Percentiles rank a stretch among this genome's conserved stretches.
Evolutionary conservation across 1,140 invertebrate genomes (phyloP).

Genomic region (Hyposmocoma kahamanoa): DNA sequence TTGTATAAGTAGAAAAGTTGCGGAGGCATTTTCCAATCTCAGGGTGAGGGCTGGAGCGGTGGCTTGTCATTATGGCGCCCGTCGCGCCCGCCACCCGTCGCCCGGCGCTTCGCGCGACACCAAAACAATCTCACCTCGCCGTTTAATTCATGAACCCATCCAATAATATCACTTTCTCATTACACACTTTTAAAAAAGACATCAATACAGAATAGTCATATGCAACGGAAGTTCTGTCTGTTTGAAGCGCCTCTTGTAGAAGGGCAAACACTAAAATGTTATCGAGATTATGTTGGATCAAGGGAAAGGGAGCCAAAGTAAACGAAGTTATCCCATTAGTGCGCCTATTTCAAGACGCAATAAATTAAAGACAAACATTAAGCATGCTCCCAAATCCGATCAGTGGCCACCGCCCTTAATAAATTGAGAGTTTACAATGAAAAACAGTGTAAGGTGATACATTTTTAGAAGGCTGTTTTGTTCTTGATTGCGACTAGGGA

Average conservation of each 20-base stretch:
- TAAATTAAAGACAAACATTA: slow-evolving; percentile 26
- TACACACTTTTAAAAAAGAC: background rate
- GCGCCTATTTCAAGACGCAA: slow-evolving; percentile 20
- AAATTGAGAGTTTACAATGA: slow-evolving; percentile 27
- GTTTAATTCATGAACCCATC: background rate
- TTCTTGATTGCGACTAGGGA: no score
- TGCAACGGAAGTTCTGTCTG: no score
- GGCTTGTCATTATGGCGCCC: slow-evolving; percentile 19
- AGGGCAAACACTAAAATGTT: slow-evolving; percentile 8
- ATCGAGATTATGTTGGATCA: slow-evolving; percentile 6
- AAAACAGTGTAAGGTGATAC: no score
- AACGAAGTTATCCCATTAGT: slow-evolving; percentile 23
- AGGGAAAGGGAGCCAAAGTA: slow-evolving; percentile 13
- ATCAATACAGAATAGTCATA: background rate
- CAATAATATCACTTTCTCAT: background rate
- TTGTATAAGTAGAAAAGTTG: slow-evolving; percentile 46
- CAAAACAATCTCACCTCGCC: slow-evolving; percentile 17
- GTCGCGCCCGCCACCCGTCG: slow-evolving; percentile 5
- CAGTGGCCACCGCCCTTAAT: slow-evolving; percentile 13
- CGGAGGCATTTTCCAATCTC: slow-evolving; percentile 48
- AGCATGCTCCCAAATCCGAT: slow-evolving; percentile 23
- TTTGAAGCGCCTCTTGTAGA: background rate
- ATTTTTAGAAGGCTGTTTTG: no score
- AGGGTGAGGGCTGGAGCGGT: slow-evolving; percentile 18
- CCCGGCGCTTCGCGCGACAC: background rate